A percentile compares a stretch with the other conserved stretches of the same genome.
phyloP scores from a whole-genome alignment of 2,888 invertebrate species.

The Schizaphis graminum region DNA sequence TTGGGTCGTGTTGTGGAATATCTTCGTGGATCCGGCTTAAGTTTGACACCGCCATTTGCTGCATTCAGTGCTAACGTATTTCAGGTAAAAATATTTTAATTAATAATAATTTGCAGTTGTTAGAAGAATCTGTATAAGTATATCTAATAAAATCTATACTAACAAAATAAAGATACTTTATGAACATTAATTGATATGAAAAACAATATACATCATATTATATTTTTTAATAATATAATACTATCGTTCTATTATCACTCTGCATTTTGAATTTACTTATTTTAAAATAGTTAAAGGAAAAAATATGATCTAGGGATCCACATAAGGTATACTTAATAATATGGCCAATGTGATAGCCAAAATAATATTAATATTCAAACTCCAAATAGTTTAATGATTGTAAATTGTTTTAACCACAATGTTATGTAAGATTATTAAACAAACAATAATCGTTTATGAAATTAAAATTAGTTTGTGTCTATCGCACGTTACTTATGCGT shows the following conservation, averaged over 20 bases:
- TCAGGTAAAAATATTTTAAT: conserved; percentile 73
- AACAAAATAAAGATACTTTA: background rate
- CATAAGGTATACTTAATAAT: too few relatives aligned
- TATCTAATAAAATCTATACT: background rate
- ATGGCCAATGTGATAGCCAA: background rate
- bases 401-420: background rate
- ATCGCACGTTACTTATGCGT: background rate
- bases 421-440: background rate
- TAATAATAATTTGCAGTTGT: background rate
- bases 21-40: conserved; percentile 80
- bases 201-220: background rate
- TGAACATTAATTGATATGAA: background rate
- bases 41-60: conserved; percentile 82
- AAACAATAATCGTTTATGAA: background rate
- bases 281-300: too few relatives aligned
- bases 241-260: background rate
- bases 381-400: background rate
- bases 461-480: background rate
- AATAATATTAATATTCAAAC: background rate
- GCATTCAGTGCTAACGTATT: conserved; percentile 87
- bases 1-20: conserved; percentile 84
- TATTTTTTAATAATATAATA: background rate
- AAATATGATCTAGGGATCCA: background rate
- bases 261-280: background rate
- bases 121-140: background rate